These are phyloP conservation scores for Cactoblastis cactorum DNA, from an alignment of 2,888 invertebrate species.

Conservation along the genomic window DNA sequence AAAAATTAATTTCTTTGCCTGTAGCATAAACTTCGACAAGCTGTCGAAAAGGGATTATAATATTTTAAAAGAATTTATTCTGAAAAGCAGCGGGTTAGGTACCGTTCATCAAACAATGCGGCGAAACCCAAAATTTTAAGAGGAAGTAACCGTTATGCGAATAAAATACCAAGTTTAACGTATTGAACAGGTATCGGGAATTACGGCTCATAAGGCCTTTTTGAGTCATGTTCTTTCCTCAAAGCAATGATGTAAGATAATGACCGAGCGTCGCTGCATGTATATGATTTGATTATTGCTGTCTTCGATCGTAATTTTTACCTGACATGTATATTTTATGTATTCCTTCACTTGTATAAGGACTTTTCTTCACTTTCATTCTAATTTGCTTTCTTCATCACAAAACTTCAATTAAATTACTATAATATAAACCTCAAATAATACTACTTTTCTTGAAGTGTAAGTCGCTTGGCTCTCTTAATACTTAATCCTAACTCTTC, in stretches of 20 bases:
- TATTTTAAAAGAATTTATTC: conserved; percentile 8
- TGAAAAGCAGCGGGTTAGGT: conserved; percentile 1
- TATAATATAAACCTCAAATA: no score
- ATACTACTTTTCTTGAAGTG: no score
- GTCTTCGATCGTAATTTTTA: background rate
- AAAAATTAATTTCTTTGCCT: background rate
- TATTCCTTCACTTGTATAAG: no score
- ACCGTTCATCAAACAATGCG: conserved; percentile 13
- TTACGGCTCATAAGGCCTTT: conserved; percentile 2
- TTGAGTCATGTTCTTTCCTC: conserved; percentile 6
- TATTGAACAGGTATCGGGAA: conserved; percentile 9
- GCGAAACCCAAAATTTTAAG: conserved; percentile 2
- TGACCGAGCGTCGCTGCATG: background rate
- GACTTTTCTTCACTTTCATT: no score
- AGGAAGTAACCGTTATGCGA: conserved; percentile 9
- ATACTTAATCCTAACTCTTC: no score
- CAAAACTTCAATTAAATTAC: no score
- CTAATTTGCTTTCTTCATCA: no score
- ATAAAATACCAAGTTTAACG: conserved; percentile 5
- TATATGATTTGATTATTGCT: background rate
- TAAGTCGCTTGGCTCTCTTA: no score
- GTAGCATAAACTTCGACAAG: background rate
- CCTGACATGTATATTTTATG: background rate
- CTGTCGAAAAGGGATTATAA: background rate
- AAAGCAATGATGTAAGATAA: background rate